Conservation (phyloP, 2,888 invertebrate species). For the Aphrophora alni region DNA sequence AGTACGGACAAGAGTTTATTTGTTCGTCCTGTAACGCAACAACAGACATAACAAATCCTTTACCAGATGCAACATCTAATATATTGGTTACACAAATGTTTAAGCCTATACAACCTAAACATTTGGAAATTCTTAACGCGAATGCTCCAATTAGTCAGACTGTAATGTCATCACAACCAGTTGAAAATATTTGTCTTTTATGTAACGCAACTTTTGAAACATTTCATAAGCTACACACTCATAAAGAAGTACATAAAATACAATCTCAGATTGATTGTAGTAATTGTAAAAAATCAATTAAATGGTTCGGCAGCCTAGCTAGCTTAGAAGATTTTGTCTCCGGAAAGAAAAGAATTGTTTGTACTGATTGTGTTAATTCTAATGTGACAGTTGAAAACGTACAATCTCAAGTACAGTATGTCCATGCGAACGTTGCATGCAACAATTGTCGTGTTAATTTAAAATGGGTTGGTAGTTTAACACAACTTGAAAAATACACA, state of each 20-base stretch:
- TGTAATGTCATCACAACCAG: neutral
- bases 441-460: neutral
- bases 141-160: neutral
- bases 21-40: neutral
- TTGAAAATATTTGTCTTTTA: neutral
- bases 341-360: neutral
- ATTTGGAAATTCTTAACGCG: neutral
- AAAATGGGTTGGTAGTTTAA: neutral
- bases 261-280: neutral
- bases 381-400: neutral
- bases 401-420: neutral
- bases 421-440: neutral
- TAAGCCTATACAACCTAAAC: neutral
- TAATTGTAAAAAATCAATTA: neutral
- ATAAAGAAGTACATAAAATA: neutral
- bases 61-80: neutral
- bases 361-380: neutral
- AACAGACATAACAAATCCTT: neutral
- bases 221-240: neutral
- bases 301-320: neutral
- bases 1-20: neutral
- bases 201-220: neutral
- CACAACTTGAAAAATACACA: neutral
- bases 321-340: neutral
- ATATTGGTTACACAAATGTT: neutral